phyloP scores from a whole-genome alignment of 35 echinoderm and acorn worm species.

The Strongylocentrotus purpuratus region DNA sequence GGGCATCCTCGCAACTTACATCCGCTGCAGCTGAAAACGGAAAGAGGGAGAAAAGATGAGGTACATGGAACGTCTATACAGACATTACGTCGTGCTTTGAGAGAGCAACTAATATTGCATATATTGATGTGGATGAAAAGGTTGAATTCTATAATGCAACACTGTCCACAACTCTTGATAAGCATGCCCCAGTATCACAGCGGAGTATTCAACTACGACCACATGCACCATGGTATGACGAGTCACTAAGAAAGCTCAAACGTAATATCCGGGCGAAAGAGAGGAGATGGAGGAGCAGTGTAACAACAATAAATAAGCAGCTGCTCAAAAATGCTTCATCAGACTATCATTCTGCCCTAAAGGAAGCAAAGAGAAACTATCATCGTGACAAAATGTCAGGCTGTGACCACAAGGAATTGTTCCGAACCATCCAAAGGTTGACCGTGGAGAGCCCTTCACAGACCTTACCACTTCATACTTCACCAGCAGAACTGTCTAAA shows the following conservation, averaged over 20 bases:
- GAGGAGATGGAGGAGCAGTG: neutral
- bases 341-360: no score
- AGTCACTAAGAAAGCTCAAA: neutral
- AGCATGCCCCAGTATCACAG: neutral
- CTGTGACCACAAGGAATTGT: no score
- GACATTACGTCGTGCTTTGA: neutral
- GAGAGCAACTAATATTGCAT: neutral
- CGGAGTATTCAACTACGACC: neutral
- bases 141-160: neutral
- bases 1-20: slow-evolving; percentile 23
- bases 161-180: neutral
- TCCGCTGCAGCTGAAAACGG: slow-evolving; percentile 9
- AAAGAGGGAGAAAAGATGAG: slow-evolving; percentile 20
- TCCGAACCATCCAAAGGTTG: no score
- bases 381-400: no score
- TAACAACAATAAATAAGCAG: no score
- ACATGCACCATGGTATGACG: slow-evolving; percentile 37
- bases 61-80: no score
- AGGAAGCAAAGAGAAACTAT: no score
- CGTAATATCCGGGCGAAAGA: no score
- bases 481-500: no score
- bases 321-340: no score
- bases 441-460: neutral
- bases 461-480: neutral
- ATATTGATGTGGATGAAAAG: slow-evolving; percentile 18